Conservation (phyloP, 2,113 vertebrate species). For the Serinus canaria region DNA sequence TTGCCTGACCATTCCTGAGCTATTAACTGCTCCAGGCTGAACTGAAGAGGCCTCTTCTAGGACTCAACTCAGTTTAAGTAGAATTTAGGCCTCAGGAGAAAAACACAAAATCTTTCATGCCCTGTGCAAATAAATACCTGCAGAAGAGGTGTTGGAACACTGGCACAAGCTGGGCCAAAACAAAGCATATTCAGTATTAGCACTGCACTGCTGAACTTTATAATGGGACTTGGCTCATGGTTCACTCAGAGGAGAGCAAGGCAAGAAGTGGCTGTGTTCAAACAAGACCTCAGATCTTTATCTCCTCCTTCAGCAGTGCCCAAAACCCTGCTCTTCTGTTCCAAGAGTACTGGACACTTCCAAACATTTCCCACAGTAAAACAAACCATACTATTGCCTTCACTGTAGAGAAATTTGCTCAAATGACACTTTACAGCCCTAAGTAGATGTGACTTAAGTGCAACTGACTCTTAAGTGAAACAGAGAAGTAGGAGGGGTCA, state of each 20-base stretch:
- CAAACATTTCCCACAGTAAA: neutral
- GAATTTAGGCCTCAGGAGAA: neutral
- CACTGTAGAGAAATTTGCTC: neutral
- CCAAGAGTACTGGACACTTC: neutral
- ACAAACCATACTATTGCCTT: neutral
- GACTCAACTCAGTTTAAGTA: neutral
- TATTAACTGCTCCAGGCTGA: neutral
- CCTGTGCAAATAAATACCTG: neutral
- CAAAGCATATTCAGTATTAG: neutral
- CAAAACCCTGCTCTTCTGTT: neutral
- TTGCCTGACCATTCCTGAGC: neutral
- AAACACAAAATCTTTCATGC: neutral
- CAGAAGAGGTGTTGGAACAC: neutral
- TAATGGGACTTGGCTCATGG: neutral
- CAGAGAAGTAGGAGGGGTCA: constrained; percentile 4
- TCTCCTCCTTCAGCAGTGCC: neutral
- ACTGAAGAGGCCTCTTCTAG: neutral
- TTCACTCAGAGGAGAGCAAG: neutral
- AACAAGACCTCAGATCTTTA: neutral
- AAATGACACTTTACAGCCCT: neutral
- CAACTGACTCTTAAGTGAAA: constrained; percentile 9
- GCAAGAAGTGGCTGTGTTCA: neutral
- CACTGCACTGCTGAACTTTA: neutral
- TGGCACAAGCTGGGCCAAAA: neutral
- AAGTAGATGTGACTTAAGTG: neutral